These are phyloP conservation scores for Drosophila nr. perissopoda DNA, from an alignment of 2,888 invertebrate genomes.

Conservation along the genomic window DNA sequence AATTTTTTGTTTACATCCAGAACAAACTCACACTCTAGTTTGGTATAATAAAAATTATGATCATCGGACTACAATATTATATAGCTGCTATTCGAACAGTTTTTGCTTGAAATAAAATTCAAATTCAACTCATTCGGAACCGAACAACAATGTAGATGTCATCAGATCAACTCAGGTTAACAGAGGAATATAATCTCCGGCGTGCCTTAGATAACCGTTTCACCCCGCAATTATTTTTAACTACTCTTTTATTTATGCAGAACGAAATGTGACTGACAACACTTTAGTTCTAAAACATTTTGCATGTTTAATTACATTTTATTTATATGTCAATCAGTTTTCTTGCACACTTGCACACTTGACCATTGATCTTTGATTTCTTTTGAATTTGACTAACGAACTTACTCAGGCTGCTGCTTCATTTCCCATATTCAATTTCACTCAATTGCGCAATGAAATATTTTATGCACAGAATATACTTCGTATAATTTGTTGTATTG, in stretches of 20 bases:
- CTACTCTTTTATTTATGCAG: background rate
- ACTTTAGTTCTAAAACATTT: background rate
- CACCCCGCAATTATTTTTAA: background rate
- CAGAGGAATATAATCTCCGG: background rate
- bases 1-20: background rate
- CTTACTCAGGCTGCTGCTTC: constrained; percentile 3
- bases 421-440: background rate
- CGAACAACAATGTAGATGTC: background rate
- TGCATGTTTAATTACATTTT: background rate
- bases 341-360: background rate
- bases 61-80: too few relatives aligned
- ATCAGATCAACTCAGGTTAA: background rate
- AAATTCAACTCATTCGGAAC: too few relatives aligned
- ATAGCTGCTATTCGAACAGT: too few relatives aligned
- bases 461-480: background rate
- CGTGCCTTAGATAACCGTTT: too few relatives aligned
- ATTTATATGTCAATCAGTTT: background rate
- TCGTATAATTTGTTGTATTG: constrained; percentile 8
- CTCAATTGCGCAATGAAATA: constrained; percentile 10
- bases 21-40: background rate
- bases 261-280: background rate
- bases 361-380: background rate
- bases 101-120: too few relatives aligned
- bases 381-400: background rate
- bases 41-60: too few relatives aligned